A percentile compares a stretch with the other conserved stretches of the same genome.
Evolutionary conservation across 2,113 vertebrate species (phyloP).

Genomic region (Gobius niger): DNA sequence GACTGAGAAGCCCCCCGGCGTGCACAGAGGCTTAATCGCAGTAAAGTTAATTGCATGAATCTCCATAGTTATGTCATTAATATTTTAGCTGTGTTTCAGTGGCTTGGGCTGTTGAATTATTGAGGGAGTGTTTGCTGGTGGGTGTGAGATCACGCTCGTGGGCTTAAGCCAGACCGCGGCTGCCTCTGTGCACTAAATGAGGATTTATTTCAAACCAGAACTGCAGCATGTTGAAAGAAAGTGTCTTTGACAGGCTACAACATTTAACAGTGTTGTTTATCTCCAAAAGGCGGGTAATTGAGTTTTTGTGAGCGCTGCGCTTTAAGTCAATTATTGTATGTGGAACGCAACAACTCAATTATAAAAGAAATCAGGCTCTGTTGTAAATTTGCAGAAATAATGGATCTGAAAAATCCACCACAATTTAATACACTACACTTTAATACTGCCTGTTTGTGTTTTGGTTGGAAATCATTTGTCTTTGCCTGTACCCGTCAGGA

Average conservation of each 20-base stretch:
- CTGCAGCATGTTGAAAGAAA: background rate
- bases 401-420: background rate
- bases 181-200: conserved; percentile 24
- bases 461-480: no score
- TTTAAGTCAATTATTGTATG: conserved; percentile 18
- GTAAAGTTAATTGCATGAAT: conserved; percentile 58
- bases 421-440: no score
- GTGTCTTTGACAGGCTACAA: background rate
- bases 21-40: conserved; percentile 18
- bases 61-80: conserved; percentile 63
- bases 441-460: no score
- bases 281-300: conserved; percentile 8
- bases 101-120: conserved; percentile 61
- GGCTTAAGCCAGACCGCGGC: conserved; percentile 12
- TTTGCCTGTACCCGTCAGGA: no score
- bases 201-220: conserved; percentile 12
- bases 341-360: background rate
- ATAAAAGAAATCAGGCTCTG: background rate
- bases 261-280: conserved; percentile 3
- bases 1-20: background rate
- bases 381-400: no score
- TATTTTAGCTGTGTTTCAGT: conserved; percentile 60
- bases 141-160: conserved; percentile 37
- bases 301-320: conserved; percentile 14
- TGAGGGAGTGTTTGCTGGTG: conserved; percentile 43